Percentiles rank a stretch among this genome's conserved stretches.
Evolutionary conservation across 2,113 vertebrate genomes (phyloP).

Genomic region (Toxostoma redivivum): DNA sequence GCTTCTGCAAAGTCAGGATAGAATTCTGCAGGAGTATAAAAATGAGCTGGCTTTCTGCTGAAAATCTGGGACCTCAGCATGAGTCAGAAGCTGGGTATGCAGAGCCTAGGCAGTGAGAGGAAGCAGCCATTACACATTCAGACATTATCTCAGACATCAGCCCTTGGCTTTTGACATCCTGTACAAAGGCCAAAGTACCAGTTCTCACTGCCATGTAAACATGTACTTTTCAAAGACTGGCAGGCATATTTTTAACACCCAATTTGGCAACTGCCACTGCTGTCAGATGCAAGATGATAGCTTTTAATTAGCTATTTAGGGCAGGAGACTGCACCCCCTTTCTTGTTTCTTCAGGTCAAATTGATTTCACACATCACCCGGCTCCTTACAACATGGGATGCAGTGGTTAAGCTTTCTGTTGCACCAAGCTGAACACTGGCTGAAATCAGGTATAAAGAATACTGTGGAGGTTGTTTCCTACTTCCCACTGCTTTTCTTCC

Average conservation of each 20-base stretch:
- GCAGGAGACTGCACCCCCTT: background rate
- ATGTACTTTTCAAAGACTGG: background rate
- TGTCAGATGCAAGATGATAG: background rate
- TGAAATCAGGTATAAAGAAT: background rate
- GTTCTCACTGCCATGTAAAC: background rate
- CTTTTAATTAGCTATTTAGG: background rate
- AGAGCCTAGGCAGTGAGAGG: background rate
- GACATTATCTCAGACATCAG: background rate
- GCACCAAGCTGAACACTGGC: background rate
- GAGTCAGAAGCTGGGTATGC: constrained; percentile 18
- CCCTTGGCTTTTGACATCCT: background rate
- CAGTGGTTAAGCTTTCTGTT: background rate
- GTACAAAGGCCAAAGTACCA: background rate
- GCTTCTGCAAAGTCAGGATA: background rate
- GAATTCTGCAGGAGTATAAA: background rate
- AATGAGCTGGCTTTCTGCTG: background rate
- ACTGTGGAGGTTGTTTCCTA: background rate
- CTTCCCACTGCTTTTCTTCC: background rate
- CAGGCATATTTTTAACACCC: constrained; percentile 3
- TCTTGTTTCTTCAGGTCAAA: background rate
- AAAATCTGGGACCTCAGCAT: background rate
- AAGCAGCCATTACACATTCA: constrained; percentile 4
- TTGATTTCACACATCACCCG: background rate
- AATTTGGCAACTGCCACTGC: background rate
- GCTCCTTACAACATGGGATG: background rate